phyloP scores from a whole-genome alignment of 2,113 vertebrate genomes.

The Patagioenas fasciata region DNA sequence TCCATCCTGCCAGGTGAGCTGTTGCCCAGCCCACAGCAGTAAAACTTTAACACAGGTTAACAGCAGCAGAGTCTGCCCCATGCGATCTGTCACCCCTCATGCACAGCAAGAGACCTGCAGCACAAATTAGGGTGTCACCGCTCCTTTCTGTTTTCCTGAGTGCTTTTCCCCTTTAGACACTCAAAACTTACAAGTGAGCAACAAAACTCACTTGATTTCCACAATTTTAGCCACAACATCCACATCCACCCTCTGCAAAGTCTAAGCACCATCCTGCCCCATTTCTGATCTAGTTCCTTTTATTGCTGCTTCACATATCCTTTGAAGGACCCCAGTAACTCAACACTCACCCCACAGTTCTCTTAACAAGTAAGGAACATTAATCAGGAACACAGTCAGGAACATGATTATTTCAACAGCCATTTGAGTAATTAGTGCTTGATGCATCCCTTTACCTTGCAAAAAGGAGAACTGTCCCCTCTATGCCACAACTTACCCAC shows the following conservation, averaged over 20 bases:
- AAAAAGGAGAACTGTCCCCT: neutral
- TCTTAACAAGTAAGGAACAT: neutral
- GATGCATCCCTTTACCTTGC: neutral
- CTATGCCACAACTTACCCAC: neutral
- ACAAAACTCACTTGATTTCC: neutral
- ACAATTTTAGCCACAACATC: neutral
- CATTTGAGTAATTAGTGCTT: neutral
- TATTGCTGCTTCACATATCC: neutral
- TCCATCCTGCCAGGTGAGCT: neutral
- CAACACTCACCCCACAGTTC: neutral
- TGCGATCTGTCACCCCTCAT: neutral
- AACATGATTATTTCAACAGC: neutral
- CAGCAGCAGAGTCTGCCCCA: neutral
- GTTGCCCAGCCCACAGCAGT: rapidly evolving
- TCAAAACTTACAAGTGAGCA: neutral
- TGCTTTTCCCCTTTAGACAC: neutral
- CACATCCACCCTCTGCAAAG: neutral
- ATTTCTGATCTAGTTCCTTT: neutral
- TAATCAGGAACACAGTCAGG: neutral
- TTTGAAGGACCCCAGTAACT: neutral
- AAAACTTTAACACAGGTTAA: neutral
- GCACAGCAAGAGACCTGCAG: neutral
- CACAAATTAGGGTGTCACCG: neutral
- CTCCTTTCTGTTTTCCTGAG: neutral
- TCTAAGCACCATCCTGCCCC: neutral